These are phyloP conservation scores for Pseudolaguvia tuberculata DNA, from an alignment of 2,113 vertebrate genomes.

Conservation along the genomic window DNA sequence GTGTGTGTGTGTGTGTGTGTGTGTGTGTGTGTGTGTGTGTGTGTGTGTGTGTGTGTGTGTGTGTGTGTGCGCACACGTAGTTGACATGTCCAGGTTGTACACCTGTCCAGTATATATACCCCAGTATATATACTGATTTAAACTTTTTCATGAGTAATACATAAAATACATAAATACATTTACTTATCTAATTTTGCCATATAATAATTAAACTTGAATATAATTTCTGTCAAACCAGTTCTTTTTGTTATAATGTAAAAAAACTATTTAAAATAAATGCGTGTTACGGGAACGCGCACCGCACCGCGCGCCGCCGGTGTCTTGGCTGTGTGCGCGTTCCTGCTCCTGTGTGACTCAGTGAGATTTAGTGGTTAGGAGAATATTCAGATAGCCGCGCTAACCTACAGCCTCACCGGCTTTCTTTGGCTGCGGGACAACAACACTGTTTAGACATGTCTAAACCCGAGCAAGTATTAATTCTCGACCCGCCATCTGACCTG, in stretches of 20 bases:
- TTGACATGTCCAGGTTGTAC: no score
- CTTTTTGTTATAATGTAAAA: neutral
- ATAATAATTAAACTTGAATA: no score
- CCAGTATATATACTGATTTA: no score
- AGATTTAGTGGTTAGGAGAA: constrained; percentile 32
- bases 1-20: no score
- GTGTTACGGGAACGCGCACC: constrained; percentile 32
- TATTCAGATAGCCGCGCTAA: neutral
- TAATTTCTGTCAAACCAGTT: neutral
- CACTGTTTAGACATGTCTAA: constrained; percentile 70
- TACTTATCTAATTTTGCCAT: no score
- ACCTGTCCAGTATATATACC: no score
- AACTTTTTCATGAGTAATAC: no score
- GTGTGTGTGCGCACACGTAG: no score
- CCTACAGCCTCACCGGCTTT: constrained; percentile 27
- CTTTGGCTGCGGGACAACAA: constrained; percentile 7
- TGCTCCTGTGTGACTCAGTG: constrained; percentile 30
- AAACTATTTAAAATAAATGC: no score
- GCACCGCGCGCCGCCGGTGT: constrained; percentile 34
- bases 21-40: no score
- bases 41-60: no score
- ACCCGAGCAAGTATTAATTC: constrained; percentile 77
- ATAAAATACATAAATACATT: no score
- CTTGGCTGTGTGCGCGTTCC: constrained; percentile 19
- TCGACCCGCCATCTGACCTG: constrained; percentile 79